Base-by-base conservation (phyloP, 2,113 vertebrate genomes). In the Erythrocercus mccallii region DNA sequence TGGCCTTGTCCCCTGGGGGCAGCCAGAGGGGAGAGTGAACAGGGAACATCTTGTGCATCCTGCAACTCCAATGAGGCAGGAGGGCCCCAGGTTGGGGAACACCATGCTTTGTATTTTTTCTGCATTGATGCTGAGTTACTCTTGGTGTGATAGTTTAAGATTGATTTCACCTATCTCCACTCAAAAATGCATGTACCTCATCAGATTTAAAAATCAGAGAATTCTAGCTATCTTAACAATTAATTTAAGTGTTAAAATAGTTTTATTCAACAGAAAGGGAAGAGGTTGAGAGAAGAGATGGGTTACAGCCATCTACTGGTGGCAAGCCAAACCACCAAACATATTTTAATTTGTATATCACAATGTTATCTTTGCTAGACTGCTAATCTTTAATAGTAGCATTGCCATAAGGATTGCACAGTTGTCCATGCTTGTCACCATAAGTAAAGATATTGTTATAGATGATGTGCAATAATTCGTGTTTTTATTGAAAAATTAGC, bases 1-100 rank as follows among this genome's bases (percentile, higher is more conserved):
- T 27, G 33, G n/a, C 23, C 27, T 65, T 69, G 24, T 42, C 24
- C 28, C 1, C 0, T n/a, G 15, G 5, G 8, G 47, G 1, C 5
- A 61, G 15, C 3, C 1, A 4, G 24, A 48, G 17, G 7, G 17
- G 3, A 31, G 8, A 53, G 31, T 0, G 2, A 69, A 40, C 22
- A 50, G 14, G 12, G 16, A 28, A 62, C 37, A 35, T 24, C 11
- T 24, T 1, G 2, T 3, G 1, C 5, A 3, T 64, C 23, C 30
- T 40, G 18, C 33, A 38, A 15, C 31, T 68, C 0, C 0, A 10
- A 25, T 25, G 42, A 57, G 54, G 45, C 27, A 53, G 45, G 11
- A 65, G 21, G 4, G 24, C 21, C 45, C 24, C 19, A 15, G 15
- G 8, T 0, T 2, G 37, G 12, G 16, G 11, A 50, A 35, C 14